Base-by-base conservation (phyloP, 2,888 invertebrate species). In the Tipula helvola region DNA sequence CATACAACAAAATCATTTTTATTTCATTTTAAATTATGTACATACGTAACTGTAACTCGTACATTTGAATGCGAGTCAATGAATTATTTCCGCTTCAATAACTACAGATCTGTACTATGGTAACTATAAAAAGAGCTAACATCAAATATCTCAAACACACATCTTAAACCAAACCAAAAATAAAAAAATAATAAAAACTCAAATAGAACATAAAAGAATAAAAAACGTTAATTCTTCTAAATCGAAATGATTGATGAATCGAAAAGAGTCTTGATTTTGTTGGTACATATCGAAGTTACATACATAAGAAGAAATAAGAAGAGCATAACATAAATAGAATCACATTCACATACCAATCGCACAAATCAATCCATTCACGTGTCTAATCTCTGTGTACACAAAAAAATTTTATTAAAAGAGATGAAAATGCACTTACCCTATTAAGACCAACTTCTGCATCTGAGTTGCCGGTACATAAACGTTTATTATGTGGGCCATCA, bases 401-500 rank as follows among this genome's bases (percentile, higher is more conserved):
- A 1, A 28, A 41, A 41, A 0, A 12, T 52, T n/a, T 13, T 52
- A 16, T 57, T n/a, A 7, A 16, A 57, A 57, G 39, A 57, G 16
- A 71, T 28, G 8, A 71, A 71, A 44, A 87, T 47, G 10, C 83
- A 57, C 86, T 86, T 18, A 41, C 83, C n/a, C 71, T 36, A 57
- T 85, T 86, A 42, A 57, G 13, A 36, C 57, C 86, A 44, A 47
- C 16, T 85, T 86, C 87, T 7, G 44, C 86, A 83, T 86, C 86
- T 18, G 71, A 47, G 41, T 86, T 87, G 41, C 87, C 87, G 39
- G 87, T 87, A 44, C 87, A 87, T 47, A 87, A 86, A 42, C 87
- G 85, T 83, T 87, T 87, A 18, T 87, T 87, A 52, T 87, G 87
- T 86, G 87, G 87, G 28, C 87, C 87, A 52, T 87, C 87, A 52